Evolutionary conservation across 2,797 vertebrate species (phyloP), one percentile per base, ranked within the genome.

Genomic region (Apodemus agrarius): DNA sequence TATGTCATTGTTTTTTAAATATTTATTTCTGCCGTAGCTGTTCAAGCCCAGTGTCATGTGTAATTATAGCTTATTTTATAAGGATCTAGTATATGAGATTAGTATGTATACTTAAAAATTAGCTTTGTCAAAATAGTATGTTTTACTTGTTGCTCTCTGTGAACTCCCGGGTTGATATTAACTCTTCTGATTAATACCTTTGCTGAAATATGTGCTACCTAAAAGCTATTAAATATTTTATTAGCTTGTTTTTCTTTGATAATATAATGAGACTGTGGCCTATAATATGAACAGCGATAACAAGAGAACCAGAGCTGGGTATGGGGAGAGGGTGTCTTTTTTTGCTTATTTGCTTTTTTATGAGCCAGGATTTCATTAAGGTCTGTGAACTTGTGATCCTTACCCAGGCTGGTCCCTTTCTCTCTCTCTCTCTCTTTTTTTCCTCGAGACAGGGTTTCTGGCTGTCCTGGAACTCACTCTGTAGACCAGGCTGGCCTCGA

Each of bases 111-210:
- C 24, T 79, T 86, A 69, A 14, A 91, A 63, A 59, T 93, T 96
- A 84, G 43, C 49, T 93, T 96, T 94, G 89, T 93, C 22, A 90
- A 84, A 97, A 67, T 90, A 43, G 29, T 83, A 54, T 82, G 26
- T 91, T 96, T 93, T 96, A 29, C 82, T 93, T 93, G 57, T 88
- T 96, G 46, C 79, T 96, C 90, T 95, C 59, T 94, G 3, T 95
- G 49, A 37, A 75, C 75, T 91, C 46, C 40, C 84, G 31, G 57
- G 63, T 92, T 95, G 83, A 82, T 94, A 74, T 29, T 74, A 91
- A 81, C 63, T 91, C 59, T 94, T 89, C 26, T 89, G 92, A 91
- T 96, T 93, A 86, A 90, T 96, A 92, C 80, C 80, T 95, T 95
- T 85, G 43, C 72, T 96, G 54, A 96, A 69, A 72, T 93, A 67